Evolutionary conservation across 2,113 vertebrate species (phyloP).

Genomic region (Chaetodon auriga): DNA sequence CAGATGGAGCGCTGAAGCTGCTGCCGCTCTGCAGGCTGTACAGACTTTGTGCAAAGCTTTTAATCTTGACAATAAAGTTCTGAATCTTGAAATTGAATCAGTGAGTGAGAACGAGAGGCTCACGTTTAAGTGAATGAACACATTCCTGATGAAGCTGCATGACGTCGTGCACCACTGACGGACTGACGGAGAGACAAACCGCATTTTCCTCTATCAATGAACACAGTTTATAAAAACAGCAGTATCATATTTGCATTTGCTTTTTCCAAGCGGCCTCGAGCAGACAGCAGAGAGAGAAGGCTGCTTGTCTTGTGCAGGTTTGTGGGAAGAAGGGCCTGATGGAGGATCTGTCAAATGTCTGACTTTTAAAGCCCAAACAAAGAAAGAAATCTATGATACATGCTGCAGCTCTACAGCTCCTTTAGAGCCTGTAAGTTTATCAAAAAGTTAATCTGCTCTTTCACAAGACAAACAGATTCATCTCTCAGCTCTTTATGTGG

Average conservation of each 20-base stretch:
- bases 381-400: neutral
- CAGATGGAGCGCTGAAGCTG: neutral
- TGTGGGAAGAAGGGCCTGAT: no score
- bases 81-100: neutral
- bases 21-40: neutral
- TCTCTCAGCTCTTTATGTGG: neutral
- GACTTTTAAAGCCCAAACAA: neutral
- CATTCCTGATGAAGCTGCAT: no score
- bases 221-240: no score
- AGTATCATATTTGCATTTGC: no score
- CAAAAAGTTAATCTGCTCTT: neutral
- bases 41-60: neutral
- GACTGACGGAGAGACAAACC: no score
- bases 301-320: no score
- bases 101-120: neutral
- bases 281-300: no score
- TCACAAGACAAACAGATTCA: neutral
- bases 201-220: no score
- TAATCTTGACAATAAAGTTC: neutral
- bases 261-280: no score
- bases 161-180: neutral
- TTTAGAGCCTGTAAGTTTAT: neutral
- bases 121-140: neutral
- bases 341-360: neutral
- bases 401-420: no score